Evolutionary conservation across 2,888 invertebrate genomes (phyloP), one percentile per base, ranked within the genome.

Genomic region (Eulithis prunata): DNA sequence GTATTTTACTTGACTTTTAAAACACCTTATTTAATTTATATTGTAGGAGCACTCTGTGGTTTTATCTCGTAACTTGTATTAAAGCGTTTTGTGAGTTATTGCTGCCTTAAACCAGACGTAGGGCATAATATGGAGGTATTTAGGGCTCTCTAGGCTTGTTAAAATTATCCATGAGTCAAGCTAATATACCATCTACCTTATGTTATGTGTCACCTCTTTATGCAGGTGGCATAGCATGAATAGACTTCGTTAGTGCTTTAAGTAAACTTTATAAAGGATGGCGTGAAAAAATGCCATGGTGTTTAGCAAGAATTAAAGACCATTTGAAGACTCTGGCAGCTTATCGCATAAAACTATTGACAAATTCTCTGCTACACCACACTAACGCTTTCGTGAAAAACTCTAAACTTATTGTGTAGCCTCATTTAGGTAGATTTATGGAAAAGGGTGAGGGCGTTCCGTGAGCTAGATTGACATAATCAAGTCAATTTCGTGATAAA

Each of bases 401-500:
- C 49, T 21, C 21, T 14, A 1, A 49, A 21, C 49, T 49, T 47
- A 14, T 49, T 11, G 21, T 49, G 21, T 21, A 49, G 10, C 47
- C 49, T 8, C 45, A n/a, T 49, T 49, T 49, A 49, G 21, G 21
- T 49, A n/a, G 21, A 49, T 49, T 49, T 49, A 49, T 49, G 49
- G 49, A 21, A 49, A 21, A 21, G 21, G 21, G 11, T 49, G 49
- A 49, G 49, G 13, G 41, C 45, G 47, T 51, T 51, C 38, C 53
- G 38, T 46, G 55, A 21, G 55, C 55, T 52, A 62, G 57, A 62
- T 49, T 14, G 57, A 57, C 57, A 41, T 62, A 54, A 66, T 63
- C 51, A 61, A 61, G 61, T 74, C 72, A 74, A 75, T 75, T 69
- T 60, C 62, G 69, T 66, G 67, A 72, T 73, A 70, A 79, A 74